Evolutionary conservation across 2,797 vertebrate species (phyloP).

Genomic region (Ctenochaetus hawaiiensis): DNA sequence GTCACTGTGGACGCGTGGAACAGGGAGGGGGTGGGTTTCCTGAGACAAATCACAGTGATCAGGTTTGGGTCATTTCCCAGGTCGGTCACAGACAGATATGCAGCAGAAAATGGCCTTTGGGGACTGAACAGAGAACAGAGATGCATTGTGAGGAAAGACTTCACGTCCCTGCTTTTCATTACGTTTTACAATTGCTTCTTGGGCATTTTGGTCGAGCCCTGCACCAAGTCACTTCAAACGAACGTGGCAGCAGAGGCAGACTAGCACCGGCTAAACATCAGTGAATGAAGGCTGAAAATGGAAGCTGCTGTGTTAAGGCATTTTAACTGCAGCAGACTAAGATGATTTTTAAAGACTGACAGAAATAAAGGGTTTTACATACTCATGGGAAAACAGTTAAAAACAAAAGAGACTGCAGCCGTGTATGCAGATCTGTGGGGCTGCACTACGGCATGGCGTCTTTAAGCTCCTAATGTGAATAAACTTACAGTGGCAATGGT

Average conservation of each 20-base stretch:
- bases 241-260: constrained; percentile 4
- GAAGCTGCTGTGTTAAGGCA: constrained; percentile 18
- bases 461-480: background rate
- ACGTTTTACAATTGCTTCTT: constrained; percentile 44
- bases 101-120: constrained; percentile 47
- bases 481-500: background rate
- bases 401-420: background rate
- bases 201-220: constrained; percentile 7
- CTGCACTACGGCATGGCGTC: no score
- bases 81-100: constrained; percentile 48
- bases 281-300: background rate
- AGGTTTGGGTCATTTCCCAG: constrained; percentile 70
- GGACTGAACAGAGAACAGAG: constrained; percentile 58
- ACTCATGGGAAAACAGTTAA: constrained; percentile 5
- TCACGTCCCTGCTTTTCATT: constrained; percentile 60
- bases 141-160: constrained; percentile 55
- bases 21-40: constrained; percentile 72
- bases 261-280: background rate
- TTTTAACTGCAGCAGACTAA: constrained; percentile 8
- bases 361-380: constrained; percentile 1
- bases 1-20: constrained; percentile 51
- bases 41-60: constrained; percentile 76
- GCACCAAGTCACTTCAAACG: constrained; percentile 26
- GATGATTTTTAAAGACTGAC: background rate
- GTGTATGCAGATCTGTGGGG: background rate